Percentiles rank a stretch among this genome's conserved stretches.
These are phyloP conservation scores for Eupeodes latifasciatus DNA, from an alignment of 2,888 invertebrate species.

Conservation along the genomic window DNA sequence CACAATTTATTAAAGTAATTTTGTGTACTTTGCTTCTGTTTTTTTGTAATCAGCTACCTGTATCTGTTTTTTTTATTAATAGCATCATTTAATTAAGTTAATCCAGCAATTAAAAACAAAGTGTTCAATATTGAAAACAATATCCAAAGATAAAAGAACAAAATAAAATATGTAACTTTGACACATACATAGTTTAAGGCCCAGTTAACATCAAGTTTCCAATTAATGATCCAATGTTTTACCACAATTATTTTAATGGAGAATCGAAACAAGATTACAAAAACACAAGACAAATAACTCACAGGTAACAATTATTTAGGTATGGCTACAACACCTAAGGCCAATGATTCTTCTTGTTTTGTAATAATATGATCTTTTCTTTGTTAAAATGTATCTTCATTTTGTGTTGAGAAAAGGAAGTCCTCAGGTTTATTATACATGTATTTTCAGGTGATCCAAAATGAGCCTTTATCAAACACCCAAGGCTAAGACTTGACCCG, in stretches of 20 bases:
- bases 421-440: slow-evolving; percentile 37
- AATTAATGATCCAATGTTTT: background rate
- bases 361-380: background rate
- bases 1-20: background rate
- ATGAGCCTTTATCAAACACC: slow-evolving; percentile 30
- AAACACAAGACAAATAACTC: background rate
- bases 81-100: too few species aligned
- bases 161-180: too few species aligned
- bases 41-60: too few species aligned
- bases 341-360: background rate
- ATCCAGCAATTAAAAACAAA: too few species aligned
- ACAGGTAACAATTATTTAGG: background rate
- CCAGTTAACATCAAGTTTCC: background rate
- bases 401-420: slow-evolving; percentile 32
- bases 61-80: too few species aligned
- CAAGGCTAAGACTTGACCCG: slow-evolving; percentile 36
- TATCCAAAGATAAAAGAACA: too few species aligned
- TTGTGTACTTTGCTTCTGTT: too few species aligned
- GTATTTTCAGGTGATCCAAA: slow-evolving; percentile 24
- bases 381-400: background rate
- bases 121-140: too few species aligned
- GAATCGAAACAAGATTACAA: background rate
- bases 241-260: background rate
- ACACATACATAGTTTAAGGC: too few species aligned
- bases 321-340: background rate